Evolutionary conservation across 2,888 invertebrate genomes (phyloP).

Genomic region (Adela reaumurella): DNA sequence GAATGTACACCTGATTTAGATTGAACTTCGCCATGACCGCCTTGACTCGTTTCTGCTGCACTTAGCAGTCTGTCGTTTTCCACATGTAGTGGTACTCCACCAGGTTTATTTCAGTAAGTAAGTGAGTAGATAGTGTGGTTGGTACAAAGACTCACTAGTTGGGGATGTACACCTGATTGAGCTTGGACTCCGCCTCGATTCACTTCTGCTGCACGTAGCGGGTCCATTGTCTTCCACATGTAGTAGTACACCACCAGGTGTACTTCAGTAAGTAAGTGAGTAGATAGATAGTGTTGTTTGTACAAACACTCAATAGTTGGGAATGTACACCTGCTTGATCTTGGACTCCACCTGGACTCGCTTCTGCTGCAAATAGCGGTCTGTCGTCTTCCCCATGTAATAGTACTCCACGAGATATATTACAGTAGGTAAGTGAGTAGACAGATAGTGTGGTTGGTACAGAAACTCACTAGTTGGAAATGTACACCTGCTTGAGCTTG

Average conservation of each 20-base stretch:
- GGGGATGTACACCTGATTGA: constrained; percentile 99
- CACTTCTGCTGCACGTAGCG: no score
- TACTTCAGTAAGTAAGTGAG: no score
- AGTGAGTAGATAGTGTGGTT: constrained; percentile 10
- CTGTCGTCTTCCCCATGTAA: constrained; percentile 99
- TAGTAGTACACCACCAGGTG: no score
- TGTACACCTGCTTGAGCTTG: constrained; percentile 98
- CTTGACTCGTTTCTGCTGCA: constrained; percentile 96
- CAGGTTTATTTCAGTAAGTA: constrained; percentile 52
- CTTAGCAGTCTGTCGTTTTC: constrained; percentile 99
- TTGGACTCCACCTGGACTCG: constrained; percentile 97
- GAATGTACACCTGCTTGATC: constrained; percentile 99
- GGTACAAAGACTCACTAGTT: constrained; percentile 77
- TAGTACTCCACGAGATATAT: constrained; percentile 99
- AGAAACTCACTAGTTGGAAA: constrained; percentile 89
- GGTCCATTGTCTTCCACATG: no score
- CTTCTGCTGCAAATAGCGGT: constrained; percentile 98
- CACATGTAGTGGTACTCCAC: constrained; percentile 99
- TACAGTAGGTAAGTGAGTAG: no score
- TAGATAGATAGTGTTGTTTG: no score
- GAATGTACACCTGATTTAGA: constrained; percentile 99
- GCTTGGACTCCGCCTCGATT: constrained; percentile 96
- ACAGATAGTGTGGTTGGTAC: constrained; percentile 35
- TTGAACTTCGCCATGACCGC: constrained; percentile 97
- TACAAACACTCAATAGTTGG: constrained; percentile 81